Base-by-base conservation (phyloP, 1,140 invertebrate species). In the Drosophila mauritiana region DNA sequence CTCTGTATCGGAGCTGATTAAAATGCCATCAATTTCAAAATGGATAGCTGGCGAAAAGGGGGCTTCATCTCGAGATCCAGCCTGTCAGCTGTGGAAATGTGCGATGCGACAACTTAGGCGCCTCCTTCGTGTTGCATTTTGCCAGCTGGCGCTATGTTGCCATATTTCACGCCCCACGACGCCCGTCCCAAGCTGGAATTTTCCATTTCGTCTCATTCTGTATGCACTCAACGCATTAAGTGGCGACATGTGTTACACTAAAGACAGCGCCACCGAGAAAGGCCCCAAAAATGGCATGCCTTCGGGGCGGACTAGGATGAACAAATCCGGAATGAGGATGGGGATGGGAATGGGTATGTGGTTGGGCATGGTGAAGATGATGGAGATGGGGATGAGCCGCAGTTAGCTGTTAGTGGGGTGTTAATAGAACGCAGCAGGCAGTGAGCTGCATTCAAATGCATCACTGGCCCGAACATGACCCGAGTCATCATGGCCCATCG, bases 171-270 rank as follows among this genome's bases (percentile, higher is more conserved):
- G 34, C 45, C 31, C 45, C 22, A 31, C 46, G 12, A 31, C 46
- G 34, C 20, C 61, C 27, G n/a, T 40, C 8, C 36, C 36, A 39
- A 39, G 20, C 52, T 46, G 17, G 31, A 36, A 42, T 64, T 36
- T 55, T 51, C 63, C 58, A 73, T 80, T 73, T 80, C 64, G 78
- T 65, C 78, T 86, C 83, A 86, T 86, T 86, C 69, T 75, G 82
- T 70, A 86, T 86, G 78, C 82, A 78, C 65, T 75, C 65, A 74
- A 75, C 83, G 78, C 82, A 88, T 86, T 82, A 88, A 79, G 83
- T 88, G 82, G 82, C 83, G 65, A 86, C 83, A 86, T 86, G 82
- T 86, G 82, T 79, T 82, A 62, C 82, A 46, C 72, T 48, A 43
- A 46, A 62, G 73, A 78, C 62, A 57, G 59, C 55, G 59, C 61